phyloP scores from a whole-genome alignment of 2,113 vertebrate genomes.

The Xiphorhynchus elegans region DNA sequence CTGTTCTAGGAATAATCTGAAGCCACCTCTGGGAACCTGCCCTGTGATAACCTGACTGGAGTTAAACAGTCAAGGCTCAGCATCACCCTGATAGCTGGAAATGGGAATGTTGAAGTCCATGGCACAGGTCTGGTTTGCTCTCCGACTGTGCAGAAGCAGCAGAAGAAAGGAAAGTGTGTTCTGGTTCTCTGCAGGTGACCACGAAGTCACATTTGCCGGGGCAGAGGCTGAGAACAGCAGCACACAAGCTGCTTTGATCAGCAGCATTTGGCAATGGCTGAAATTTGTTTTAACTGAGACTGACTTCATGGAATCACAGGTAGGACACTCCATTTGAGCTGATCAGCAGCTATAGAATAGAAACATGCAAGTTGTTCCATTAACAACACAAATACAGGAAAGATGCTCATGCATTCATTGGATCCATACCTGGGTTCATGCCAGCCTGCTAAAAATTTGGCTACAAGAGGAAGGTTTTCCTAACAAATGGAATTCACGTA shows the following conservation, averaged over 20 bases:
- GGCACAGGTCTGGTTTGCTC: background rate
- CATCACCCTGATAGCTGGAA: background rate
- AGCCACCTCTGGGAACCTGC: background rate
- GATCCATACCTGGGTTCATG: background rate
- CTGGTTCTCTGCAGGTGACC: background rate
- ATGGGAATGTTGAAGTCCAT: rapidly evolving
- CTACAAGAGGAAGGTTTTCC: background rate
- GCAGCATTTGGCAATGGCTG: background rate
- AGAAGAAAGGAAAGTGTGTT: background rate
- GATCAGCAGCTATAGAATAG: background rate
- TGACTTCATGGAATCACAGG: rapidly evolving
- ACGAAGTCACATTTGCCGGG: rapidly evolving
- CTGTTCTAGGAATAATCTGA: background rate
- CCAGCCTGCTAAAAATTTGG: background rate
- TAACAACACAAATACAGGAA: background rate
- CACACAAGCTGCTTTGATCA: background rate
- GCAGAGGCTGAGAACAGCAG: background rate
- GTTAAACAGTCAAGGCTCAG: background rate
- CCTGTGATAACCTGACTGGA: background rate
- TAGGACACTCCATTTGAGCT: background rate
- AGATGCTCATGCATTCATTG: background rate
- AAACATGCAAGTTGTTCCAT: background rate
- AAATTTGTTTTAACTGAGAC: background rate
- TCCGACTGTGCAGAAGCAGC: background rate
- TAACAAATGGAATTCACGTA: background rate